Evolutionary conservation across 1,140 invertebrate species (phyloP).

Genomic region (Drosophila neocordata): DNA sequence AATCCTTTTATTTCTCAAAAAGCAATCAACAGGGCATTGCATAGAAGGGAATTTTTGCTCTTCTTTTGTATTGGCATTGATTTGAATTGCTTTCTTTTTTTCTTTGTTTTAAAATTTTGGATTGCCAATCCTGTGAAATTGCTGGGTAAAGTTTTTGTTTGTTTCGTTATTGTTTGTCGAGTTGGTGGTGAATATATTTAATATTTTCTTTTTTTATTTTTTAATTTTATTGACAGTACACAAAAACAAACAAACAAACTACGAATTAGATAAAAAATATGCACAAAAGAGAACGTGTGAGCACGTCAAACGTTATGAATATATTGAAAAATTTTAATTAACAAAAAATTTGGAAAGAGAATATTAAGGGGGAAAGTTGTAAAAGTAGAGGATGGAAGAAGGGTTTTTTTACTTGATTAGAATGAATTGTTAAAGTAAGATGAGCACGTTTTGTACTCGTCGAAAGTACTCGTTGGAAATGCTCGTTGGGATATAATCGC

Average conservation of each 20-base stretch:
- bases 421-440: too few species aligned
- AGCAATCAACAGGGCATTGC: slow-evolving; percentile 58
- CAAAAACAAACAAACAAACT: slow-evolving; percentile 26
- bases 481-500: too few species aligned
- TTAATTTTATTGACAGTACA: slow-evolving; percentile 49
- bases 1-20: slow-evolving; percentile 30
- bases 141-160: slow-evolving; percentile 29
- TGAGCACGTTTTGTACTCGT: too few species aligned
- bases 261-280: slow-evolving; percentile 29
- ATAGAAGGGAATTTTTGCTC: slow-evolving; percentile 18
- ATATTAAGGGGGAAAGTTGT: neutral
- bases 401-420: too few species aligned
- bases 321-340: slow-evolving; percentile 54
- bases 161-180: slow-evolving; percentile 1
- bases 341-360: slow-evolving; percentile 17
- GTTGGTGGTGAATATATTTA: slow-evolving; percentile 36
- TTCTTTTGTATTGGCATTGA: slow-evolving; percentile 50
- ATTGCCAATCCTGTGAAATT: slow-evolving; percentile 39
- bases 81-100: slow-evolving; percentile 41
- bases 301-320: slow-evolving; percentile 28
- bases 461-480: too few species aligned
- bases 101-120: slow-evolving; percentile 24
- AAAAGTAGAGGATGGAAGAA: too few species aligned
- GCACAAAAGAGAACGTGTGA: neutral
- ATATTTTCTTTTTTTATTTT: slow-evolving; percentile 12